Percentiles rank a stretch among this genome's conserved stretches.
Evolutionary conservation across 2,888 invertebrate genomes (phyloP).

Genomic region (Pseudococcus longispinus): DNA sequence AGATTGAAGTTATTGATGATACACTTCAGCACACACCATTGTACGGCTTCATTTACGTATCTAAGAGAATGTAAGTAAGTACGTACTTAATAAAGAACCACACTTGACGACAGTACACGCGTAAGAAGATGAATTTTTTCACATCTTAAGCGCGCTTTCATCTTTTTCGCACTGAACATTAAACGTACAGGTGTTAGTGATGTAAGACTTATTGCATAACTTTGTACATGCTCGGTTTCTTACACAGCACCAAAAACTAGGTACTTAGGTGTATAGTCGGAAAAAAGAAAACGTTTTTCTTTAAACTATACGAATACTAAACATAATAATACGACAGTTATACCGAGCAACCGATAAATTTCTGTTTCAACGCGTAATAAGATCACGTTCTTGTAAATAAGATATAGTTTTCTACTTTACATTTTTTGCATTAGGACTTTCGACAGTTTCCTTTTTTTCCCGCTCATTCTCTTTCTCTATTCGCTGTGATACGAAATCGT

Average conservation of each 20-base stretch:
- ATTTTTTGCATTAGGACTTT: neutral
- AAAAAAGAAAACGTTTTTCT: neutral
- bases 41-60: neutral
- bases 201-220: conserved; percentile 1
- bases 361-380: conserved; percentile 20
- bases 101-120: neutral
- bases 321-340: conserved; percentile 2
- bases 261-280: neutral
- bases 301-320: neutral
- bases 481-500: conserved; percentile 16
- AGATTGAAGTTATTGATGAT: neutral
- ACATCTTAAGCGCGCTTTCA: neutral
- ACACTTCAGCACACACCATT: neutral
- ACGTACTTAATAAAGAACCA: neutral
- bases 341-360: conserved; percentile 12
- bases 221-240: neutral
- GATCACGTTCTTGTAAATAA: conserved; percentile 28
- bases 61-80: neutral
- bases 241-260: neutral
- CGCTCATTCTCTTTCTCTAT: neutral
- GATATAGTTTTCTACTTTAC: conserved; percentile 26
- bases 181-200: neutral
- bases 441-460: neutral
- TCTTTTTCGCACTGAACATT: neutral
- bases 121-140: neutral